Base-by-base conservation (phyloP, 2,113 vertebrate genomes). In the Spilogale gracilis region DNA sequence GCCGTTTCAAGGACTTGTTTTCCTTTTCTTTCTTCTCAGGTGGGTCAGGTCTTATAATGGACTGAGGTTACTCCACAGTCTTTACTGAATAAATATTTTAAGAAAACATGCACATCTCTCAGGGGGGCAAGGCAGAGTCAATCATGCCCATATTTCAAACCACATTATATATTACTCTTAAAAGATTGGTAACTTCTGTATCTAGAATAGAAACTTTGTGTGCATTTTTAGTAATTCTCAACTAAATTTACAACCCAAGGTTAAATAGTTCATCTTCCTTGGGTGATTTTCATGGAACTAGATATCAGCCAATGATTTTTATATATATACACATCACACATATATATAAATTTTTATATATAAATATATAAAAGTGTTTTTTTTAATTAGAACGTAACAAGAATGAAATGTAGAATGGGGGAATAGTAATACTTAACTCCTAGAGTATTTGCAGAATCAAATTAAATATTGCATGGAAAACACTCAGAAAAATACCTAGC, bases 81-180 rank as follows among this genome's bases (percentile, higher is more conserved):
- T 95, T 98, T 95, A 97, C 98, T 98, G 98, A 98, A 97, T 88
- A 98, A 98, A 98, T 98, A 98, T 97, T 98, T 98, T 97, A 98
- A 98, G 98, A 98, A 99, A 98, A 98, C 97, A 98, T 82, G 96
- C 61, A 95, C 96, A 97, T 97, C 98, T 97, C 98, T 97, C 91
- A 88, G 87, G 98, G 98, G 98, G 96, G 7, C 58, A 88, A 97
- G 98, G 95, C 96, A 97, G 86, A 98, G 98, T 98, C 98, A 98
- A 95, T 98, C 98, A 97, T 16, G 71, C 63, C n/a, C 61, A 83
- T 97, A 98, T 98, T 98, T 98, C 97, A 98, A 95, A 84, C 82
- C 91, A 88, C 92, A 74, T 96, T 92, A 90, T 96, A 52, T 89
- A 93, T 95, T 90, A 94, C 96, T 97, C 50, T 96, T 95, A 94